Conservation (phyloP, 2,797 vertebrate species). For the Pelodytes ibericus region DNA sequence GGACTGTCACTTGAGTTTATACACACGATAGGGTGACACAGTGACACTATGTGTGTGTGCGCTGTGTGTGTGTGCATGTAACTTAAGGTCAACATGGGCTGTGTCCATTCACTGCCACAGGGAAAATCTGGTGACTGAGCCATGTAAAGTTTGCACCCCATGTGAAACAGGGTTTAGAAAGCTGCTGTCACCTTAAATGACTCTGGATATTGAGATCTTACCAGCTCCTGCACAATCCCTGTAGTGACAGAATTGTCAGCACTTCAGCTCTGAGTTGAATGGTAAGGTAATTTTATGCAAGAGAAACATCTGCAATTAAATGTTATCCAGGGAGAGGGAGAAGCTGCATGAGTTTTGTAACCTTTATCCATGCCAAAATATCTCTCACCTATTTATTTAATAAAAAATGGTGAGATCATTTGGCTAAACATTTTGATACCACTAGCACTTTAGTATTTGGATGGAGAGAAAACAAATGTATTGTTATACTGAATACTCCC, state of each 20-base stretch:
- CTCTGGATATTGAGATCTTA: constrained; percentile 6
- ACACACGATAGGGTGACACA: neutral
- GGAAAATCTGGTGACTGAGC: neutral
- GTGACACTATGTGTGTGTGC: neutral
- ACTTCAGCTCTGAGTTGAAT: constrained; percentile 6
- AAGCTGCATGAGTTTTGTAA: too few species aligned
- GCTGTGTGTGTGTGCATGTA: constrained; percentile 3
- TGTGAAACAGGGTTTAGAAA: neutral
- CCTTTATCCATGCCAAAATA: too few species aligned
- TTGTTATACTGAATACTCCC: too few species aligned
- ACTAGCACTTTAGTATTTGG: too few species aligned
- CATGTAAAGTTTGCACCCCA: constrained; percentile 33
- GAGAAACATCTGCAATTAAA: too few species aligned
- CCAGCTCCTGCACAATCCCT: constrained; percentile 19
- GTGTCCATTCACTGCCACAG: neutral
- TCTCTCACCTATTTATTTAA: too few species aligned
- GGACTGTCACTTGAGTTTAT: neutral
- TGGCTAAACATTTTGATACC: too few species aligned
- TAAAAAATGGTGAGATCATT: too few species aligned
- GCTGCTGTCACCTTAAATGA: constrained; percentile 47
- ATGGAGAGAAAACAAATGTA: too few species aligned
- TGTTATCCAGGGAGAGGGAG: too few species aligned
- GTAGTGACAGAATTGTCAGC: constrained; percentile 25
- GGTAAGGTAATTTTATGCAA: neutral
- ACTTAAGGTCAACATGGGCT: neutral